Conservation (phyloP, 2,797 vertebrate species). For the Chloroceryle inda region DNA sequence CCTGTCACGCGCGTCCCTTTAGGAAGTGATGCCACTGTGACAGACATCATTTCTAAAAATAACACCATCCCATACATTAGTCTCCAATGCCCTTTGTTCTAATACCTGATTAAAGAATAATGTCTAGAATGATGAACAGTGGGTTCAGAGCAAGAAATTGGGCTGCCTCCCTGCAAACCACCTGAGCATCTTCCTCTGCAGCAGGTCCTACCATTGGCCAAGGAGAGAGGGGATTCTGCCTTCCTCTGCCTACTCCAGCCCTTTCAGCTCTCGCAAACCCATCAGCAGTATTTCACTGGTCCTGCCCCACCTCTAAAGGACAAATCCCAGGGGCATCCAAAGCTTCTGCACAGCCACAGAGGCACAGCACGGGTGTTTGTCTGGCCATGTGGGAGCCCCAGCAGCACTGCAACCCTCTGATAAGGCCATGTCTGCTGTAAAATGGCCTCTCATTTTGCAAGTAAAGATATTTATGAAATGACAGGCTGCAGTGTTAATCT, state of each 20-base stretch:
- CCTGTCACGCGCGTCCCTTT: not conserved
- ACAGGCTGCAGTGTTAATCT: conserved; percentile 31
- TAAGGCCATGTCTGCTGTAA: not conserved
- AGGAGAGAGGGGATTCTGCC: not conserved
- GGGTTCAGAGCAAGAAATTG: not conserved
- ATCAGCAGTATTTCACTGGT: not conserved
- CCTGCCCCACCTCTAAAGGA: not conserved
- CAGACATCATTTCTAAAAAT: conserved; percentile 35
- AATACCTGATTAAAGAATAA: not conserved
- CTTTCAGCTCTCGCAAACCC: not conserved
- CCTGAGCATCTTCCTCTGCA: not conserved
- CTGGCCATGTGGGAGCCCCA: not conserved
- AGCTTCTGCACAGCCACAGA: fast-evolving
- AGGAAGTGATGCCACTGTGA: conserved; percentile 31
- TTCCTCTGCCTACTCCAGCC: not conserved
- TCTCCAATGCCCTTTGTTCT: not conserved
- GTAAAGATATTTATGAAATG: conserved; percentile 21
- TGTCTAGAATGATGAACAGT: not conserved
- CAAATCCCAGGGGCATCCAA: not conserved
- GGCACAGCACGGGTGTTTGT: fast-evolving
- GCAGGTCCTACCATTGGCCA: fast-evolving
- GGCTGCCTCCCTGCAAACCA: not conserved
- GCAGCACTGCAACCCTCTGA: not conserved
- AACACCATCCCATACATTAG: not conserved
- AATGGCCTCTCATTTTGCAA: not conserved